Conservation (phyloP, 2,113 vertebrate genomes). For the Cricetomys ansorgei region DNA sequence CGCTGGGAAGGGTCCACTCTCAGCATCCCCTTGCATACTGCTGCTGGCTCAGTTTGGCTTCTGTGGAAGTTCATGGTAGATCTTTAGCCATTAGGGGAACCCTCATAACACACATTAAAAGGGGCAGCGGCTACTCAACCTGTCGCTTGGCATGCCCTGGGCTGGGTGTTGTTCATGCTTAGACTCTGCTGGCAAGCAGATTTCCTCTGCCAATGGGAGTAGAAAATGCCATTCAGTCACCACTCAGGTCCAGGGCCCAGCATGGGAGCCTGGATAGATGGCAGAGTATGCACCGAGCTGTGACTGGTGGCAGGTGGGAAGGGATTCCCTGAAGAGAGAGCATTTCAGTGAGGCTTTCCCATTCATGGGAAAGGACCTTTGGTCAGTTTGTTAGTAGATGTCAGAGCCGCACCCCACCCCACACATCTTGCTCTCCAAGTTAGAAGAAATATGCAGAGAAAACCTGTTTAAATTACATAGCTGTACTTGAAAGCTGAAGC, state of each 20-base stretch:
- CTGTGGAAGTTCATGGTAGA: neutral
- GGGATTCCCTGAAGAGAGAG: neutral
- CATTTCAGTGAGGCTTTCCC: neutral
- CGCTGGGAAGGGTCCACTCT: neutral
- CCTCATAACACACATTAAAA: neutral
- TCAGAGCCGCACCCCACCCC: neutral
- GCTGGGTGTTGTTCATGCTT: neutral
- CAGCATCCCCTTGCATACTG: neutral
- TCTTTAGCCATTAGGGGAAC: neutral
- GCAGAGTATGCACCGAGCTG: neutral
- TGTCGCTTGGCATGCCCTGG: neutral
- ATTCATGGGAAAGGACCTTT: neutral
- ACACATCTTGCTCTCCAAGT: neutral
- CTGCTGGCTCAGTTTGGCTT: neutral
- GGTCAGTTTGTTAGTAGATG: neutral
- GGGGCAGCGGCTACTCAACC: neutral
- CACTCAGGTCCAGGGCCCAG: neutral
- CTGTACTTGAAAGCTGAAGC: slow-evolving; percentile 37
- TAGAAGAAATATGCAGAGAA: slow-evolving; percentile 34
- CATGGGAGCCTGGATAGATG: neutral
- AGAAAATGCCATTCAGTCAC: neutral
- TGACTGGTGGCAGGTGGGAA: neutral
- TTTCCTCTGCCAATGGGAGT: neutral
- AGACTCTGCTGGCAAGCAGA: neutral
- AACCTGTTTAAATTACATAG: slow-evolving; percentile 27